Evolutionary conservation across 2,797 vertebrate genomes (phyloP), one percentile per base, ranked within the genome.

Genomic region (Sebastes trivittatus): DNA sequence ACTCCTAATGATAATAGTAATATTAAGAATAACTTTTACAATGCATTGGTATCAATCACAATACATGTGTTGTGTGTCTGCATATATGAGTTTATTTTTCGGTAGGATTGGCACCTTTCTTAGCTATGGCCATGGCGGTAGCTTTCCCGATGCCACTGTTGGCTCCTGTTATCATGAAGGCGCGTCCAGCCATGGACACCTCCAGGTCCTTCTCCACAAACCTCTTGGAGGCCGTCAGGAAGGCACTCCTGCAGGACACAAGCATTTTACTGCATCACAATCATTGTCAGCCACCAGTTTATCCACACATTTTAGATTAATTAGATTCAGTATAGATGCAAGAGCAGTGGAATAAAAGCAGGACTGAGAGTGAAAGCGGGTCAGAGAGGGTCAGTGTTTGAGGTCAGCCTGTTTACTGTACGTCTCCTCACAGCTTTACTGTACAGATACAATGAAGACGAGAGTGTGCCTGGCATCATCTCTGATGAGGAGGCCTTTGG

Each of bases 161-260:
- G 65, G 96, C 95, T 86, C 96, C 96, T 7, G 96, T 96, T 62
- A 96, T 96, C 95, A 96, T 93, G 92, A 95, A 96, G 82, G 92
- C 84, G 32, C 94, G 93, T 72, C 96, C 95, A 0, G 95, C 95
- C 93, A 96, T 1, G 11, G 95, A 93, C 65, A 94, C 91, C 62
- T 96, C 96, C 81, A 96, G 81, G 86, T 96, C 96, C 92, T 96
- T 96, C 90, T 96, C 96, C 87, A 93, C 92, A 79, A 96, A 96
- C 32, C 80, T 87, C 89, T 95, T 96, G 61, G 95, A 95, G 10
- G 94, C 89, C 1, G 94, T 83, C 77, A 95, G 85, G 87, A 90
- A 96, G 59, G 90, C 94, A 73, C 73, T 95, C 87, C 95, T 96
- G 87, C 25, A 67, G 79, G 32, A 84, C 18, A 84, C 5, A 1